Percentiles rank a stretch among this genome's conserved stretches.
Evolutionary conservation across 37 sponge, comb jelly and placozoan genomes (phyloP).

Genomic region (Tethya wilhelma): DNA sequence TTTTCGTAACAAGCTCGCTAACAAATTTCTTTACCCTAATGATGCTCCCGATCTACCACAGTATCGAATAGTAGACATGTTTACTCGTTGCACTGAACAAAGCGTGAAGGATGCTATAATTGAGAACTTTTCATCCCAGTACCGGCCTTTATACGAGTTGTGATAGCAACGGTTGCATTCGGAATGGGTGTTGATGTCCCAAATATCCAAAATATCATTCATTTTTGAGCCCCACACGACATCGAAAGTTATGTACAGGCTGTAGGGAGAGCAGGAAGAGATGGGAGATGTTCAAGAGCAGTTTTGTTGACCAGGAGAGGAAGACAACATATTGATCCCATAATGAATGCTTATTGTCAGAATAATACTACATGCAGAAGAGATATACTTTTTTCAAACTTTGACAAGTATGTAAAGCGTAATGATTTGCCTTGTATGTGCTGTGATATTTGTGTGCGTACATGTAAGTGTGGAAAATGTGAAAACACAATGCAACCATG

Average conservation of each 20-base stretch:
- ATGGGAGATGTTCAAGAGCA: slow-evolving; percentile 3
- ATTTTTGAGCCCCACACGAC: slow-evolving; percentile 11
- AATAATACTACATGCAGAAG: slow-evolving; percentile 22
- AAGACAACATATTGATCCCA: not conserved
- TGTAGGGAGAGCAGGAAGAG: slow-evolving; percentile 22
- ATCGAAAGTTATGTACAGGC: slow-evolving; percentile 27
- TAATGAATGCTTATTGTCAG: slow-evolving; percentile 16
- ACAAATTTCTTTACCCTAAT: slow-evolving; percentile 1
- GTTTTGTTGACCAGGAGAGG: not conserved
- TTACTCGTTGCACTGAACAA: slow-evolving; percentile 1
- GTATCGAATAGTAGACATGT: slow-evolving; percentile 38
- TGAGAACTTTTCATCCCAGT: not conserved
- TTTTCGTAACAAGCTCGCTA: slow-evolving; percentile 10
- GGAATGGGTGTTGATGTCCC: slow-evolving; percentile 26
- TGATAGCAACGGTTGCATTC: slow-evolving; percentile 41
- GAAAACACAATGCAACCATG: too few relatives aligned
- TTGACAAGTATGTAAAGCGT: not conserved
- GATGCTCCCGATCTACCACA: slow-evolving; percentile 6
- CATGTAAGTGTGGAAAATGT: slow-evolving; percentile 22
- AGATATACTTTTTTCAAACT: slow-evolving; percentile 11
- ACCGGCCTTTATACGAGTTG: not conserved
- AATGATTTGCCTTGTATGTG: slow-evolving; percentile 1
- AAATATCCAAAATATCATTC: slow-evolving; percentile 19
- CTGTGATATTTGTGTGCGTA: slow-evolving; percentile 14
- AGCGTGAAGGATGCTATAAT: slow-evolving; percentile 14